Percentiles rank a stretch among this genome's conserved stretches.
Conservation (phyloP, 2,888 invertebrate genomes). For the Eulithis testata region DNA sequence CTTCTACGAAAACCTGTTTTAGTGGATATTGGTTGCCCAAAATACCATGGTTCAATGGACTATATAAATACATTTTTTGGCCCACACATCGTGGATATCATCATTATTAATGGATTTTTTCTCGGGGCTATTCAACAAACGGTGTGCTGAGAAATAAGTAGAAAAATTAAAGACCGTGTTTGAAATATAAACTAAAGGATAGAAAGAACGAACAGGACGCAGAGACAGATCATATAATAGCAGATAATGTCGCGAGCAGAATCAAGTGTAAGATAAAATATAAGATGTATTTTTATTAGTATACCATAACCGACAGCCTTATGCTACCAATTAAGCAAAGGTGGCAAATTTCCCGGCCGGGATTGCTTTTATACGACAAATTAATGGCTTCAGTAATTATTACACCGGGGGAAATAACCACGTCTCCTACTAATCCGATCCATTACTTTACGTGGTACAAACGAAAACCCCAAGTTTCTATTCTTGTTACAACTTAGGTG, state of each 20-base stretch:
- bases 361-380: constrained; percentile 34
- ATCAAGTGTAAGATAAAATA: not conserved
- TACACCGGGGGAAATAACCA: constrained; percentile 28
- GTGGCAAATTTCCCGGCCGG: constrained; percentile 25
- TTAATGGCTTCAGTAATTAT: constrained; percentile 34
- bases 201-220: too few relatives aligned
- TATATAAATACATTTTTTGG: constrained; percentile 20
- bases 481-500: not conserved
- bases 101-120: too few relatives aligned
- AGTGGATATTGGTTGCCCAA: constrained; percentile 15
- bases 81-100: not conserved
- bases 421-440: constrained; percentile 26
- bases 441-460: constrained; percentile 18
- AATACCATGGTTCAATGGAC: constrained; percentile 15
- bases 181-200: too few relatives aligned
- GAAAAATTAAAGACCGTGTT: too few relatives aligned
- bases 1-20: constrained; percentile 15
- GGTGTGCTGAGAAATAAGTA: too few relatives aligned
- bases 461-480: constrained; percentile 21
- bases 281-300: not conserved
- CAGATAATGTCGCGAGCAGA: too few relatives aligned
- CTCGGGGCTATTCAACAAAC: too few relatives aligned
- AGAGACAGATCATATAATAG: too few relatives aligned
- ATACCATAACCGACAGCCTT: constrained; percentile 6
- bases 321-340: constrained; percentile 28